A percentile compares a stretch with the other conserved stretches of the same genome.
These are phyloP conservation scores for Leuciscus waleckii DNA, from an alignment of 2,797 vertebrate genomes.

Conservation along the genomic window DNA sequence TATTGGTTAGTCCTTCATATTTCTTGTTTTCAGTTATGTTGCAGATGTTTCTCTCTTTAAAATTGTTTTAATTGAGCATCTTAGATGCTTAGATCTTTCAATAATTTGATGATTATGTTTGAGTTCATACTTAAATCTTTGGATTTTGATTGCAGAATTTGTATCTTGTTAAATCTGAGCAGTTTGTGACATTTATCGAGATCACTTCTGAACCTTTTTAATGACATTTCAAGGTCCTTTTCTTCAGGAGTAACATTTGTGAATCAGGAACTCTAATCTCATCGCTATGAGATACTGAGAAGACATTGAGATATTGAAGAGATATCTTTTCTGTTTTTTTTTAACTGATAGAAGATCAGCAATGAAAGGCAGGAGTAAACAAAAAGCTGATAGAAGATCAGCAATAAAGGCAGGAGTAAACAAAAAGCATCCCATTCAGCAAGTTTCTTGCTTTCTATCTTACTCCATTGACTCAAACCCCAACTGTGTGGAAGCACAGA, in stretches of 20 bases:
- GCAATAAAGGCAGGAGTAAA: not conserved
- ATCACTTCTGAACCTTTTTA: not conserved
- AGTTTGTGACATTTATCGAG: not conserved
- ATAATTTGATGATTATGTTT: not conserved
- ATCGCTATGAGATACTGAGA: not conserved
- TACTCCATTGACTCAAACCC: conserved; percentile 13
- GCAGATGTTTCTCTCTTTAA: not conserved
- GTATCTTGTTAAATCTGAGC: not conserved
- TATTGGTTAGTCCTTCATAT: not conserved
- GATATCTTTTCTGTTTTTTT: not conserved
- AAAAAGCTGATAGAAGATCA: conserved; percentile 10
- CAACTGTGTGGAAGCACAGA: conserved; percentile 29
- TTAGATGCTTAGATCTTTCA: not conserved
- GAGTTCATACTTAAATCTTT: not conserved
- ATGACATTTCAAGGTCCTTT: not conserved
- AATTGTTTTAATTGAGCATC: not conserved
- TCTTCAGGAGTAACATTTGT: not conserved
- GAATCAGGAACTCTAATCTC: not conserved
- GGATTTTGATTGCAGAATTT: not conserved
- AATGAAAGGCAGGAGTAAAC: not conserved
- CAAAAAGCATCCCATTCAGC: conserved; percentile 10
- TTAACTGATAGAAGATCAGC: not conserved
- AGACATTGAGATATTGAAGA: not conserved
- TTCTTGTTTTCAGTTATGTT: not conserved
- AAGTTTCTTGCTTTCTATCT: not conserved